A percentile compares a stretch with the other conserved stretches of the same genome.
phyloP scores from a whole-genome alignment of 2,888 invertebrate genomes.

The Xestia c-nigrum region DNA sequence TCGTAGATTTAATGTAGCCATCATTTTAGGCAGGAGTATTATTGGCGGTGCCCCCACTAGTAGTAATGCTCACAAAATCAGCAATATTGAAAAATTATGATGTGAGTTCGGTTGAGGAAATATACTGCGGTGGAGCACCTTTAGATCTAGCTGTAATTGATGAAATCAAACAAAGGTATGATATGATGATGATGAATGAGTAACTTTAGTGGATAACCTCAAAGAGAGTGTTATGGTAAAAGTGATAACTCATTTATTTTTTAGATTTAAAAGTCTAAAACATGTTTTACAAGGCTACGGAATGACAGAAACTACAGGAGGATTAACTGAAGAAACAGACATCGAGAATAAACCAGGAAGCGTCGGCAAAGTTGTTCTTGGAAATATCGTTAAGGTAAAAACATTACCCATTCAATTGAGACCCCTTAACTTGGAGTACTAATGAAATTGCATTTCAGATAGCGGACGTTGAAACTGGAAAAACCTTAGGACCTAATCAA shows the following conservation, averaged over 20 bases:
- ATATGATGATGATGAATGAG: not conserved
- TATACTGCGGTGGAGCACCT: conserved; percentile 81
- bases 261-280: conserved; percentile 71
- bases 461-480: conserved; percentile 77
- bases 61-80: conserved; percentile 78
- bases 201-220: no score
- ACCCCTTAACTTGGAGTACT: conserved; percentile 16
- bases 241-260: not conserved
- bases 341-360: conserved; percentile 73
- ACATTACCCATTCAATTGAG: conserved; percentile 31
- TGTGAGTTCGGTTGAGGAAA: conserved; percentile 75
- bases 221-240: not conserved
- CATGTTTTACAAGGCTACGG: conserved; percentile 81
- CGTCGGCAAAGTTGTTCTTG: conserved; percentile 74
- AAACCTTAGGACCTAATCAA: conserved; percentile 76
- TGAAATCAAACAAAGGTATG: conserved; percentile 73
- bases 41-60: conserved; percentile 75
- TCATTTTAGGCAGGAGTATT: conserved; percentile 72
- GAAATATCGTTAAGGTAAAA: conserved; percentile 62
- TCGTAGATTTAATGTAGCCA: conserved; percentile 2
- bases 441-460: conserved; percentile 71
- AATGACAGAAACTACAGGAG: conserved; percentile 81
- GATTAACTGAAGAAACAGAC: conserved; percentile 73
- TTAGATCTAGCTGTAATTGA: conserved; percentile 71
- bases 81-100: conserved; percentile 73